Evolutionary conservation across 2,113 vertebrate genomes (phyloP).

Genomic region (Oxygymnocypris stewartii): DNA sequence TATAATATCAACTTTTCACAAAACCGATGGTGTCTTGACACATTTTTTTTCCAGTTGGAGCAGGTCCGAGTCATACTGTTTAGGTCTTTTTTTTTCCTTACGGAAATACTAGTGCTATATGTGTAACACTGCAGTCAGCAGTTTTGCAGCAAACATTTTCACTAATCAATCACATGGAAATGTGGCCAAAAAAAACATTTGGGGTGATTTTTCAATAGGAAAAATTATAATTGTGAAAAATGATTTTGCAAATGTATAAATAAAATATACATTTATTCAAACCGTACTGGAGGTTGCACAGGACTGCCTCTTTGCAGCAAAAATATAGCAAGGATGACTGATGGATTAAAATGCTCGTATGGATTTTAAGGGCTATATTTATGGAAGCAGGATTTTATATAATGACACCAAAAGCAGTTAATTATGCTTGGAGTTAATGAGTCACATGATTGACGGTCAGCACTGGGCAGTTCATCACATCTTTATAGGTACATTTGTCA

Average conservation of each 20-base stretch:
- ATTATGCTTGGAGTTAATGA: slow-evolving; percentile 76
- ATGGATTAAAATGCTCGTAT: slow-evolving; percentile 68
- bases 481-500: slow-evolving; percentile 75
- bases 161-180: slow-evolving; percentile 71
- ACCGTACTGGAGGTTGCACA: slow-evolving; percentile 51
- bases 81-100: no score
- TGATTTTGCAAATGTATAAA: slow-evolving; percentile 60
- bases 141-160: slow-evolving; percentile 59
- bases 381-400: slow-evolving; percentile 72
- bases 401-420: slow-evolving; percentile 75
- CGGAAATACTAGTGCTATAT: slow-evolving; percentile 70
- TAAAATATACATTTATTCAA: slow-evolving; percentile 59
- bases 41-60: background rate
- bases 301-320: slow-evolving; percentile 37
- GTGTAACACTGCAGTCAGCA: slow-evolving; percentile 73
- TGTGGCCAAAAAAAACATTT: slow-evolving; percentile 67
- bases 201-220: slow-evolving; percentile 65
- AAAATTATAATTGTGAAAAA: slow-evolving; percentile 52
- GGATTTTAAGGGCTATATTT: slow-evolving; percentile 68
- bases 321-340: slow-evolving; percentile 61
- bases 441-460: slow-evolving; percentile 75
- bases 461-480: slow-evolving; percentile 70
- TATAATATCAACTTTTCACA: slow-evolving; percentile 6
- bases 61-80: background rate
- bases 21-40: background rate